These are phyloP conservation scores for Rhineura floridana DNA, from an alignment of 2,113 vertebrate species.

Conservation along the genomic window DNA sequence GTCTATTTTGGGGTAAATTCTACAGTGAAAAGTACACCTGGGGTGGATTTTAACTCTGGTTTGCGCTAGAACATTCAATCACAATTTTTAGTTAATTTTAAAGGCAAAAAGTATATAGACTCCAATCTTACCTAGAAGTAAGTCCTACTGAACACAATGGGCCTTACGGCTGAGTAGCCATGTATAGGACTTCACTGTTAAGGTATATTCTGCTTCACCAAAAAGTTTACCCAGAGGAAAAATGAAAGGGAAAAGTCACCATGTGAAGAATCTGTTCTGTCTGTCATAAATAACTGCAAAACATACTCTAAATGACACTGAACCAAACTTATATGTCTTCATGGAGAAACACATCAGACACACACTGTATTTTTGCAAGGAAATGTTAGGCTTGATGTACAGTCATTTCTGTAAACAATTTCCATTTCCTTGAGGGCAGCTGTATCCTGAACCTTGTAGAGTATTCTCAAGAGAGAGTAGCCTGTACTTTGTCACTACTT, in stretches of 20 bases:
- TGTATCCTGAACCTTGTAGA: neutral
- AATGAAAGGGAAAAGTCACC: neutral
- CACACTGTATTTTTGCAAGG: neutral
- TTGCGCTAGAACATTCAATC: no score
- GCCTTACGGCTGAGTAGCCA: no score
- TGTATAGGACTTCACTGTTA: no score
- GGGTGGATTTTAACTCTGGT: no score
- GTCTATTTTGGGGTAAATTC: no score
- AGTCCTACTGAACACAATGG: no score
- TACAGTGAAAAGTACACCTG: no score
- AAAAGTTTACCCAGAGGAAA: neutral
- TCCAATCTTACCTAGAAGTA: no score
- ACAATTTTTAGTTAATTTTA: no score
- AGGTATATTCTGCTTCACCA: neutral
- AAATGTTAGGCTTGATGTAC: neutral
- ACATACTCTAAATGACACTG: neutral
- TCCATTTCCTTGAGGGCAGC: neutral
- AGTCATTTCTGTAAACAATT: neutral
- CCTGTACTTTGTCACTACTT: conserved; percentile 9
- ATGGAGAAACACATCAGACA: neutral
- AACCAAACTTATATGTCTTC: neutral
- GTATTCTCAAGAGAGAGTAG: neutral
- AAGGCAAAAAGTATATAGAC: no score
- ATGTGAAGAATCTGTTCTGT: neutral
- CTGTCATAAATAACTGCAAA: neutral